Base-by-base conservation (phyloP, 2,113 vertebrate species). In the Clarias batrachus region DNA sequence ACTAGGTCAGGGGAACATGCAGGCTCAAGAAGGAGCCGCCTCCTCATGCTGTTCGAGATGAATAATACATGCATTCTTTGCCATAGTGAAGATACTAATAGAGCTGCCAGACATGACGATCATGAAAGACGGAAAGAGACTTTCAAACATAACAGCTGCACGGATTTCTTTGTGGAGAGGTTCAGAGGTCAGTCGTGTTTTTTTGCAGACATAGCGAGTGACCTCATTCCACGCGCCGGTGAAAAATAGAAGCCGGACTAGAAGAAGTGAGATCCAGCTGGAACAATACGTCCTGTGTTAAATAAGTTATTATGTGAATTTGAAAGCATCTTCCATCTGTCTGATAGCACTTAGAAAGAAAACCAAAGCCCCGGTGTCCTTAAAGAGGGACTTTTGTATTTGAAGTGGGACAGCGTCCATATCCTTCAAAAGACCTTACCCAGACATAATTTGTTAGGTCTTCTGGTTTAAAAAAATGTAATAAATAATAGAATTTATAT, bases 51-150 rank as follows among this genome's bases (percentile, higher is more conserved):
- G 68, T 78, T 77, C 12, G 2, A 57, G 73, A 89, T 91, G 85
- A 90, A 93, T 92, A 91, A 93, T 87, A 84, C 25, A 89, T 87
- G 82, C 37, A 54, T 81, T 90, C 87, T 89, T 63, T 90, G 91
- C 87, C 62, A 21, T 66, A 48, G 12, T 23, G 56, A 71, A 37
- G 66, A 65, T 62, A 73, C 62, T 85, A 87, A 81, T 82, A 76
- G 62, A 87, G 77, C 83, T 80, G 59, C 41, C 77, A 71, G 80
- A 85, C 65, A 30, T 48, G 54, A 81, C 52, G 81, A 81, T 87
- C 74, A 66, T 66, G 81, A 17, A 56, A 90, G 33, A 81, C 7
- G 23, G 82, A 59, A 33, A 79, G 60, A 54, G 52, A 78, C 30
- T 41, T 63, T 66, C 54, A 71, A 86, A 71, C 79, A 70, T 17